Conservation (phyloP, 1,140 invertebrate species). For the Trialeurodes vaporariorum region DNA sequence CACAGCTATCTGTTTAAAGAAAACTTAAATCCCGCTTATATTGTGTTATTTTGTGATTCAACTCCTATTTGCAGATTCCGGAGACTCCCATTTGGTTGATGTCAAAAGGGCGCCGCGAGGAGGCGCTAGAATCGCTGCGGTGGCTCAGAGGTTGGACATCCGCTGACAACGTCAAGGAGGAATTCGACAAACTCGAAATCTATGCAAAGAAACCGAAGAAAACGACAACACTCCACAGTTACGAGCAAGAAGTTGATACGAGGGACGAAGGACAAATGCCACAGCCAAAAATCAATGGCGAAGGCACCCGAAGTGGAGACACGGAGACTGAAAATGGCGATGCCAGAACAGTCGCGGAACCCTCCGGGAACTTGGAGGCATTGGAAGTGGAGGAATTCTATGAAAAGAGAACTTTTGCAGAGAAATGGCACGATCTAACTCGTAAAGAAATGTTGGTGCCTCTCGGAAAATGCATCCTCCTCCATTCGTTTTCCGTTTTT, state of each 20-base stretch:
- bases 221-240: not conserved
- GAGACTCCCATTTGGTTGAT: slow-evolving; percentile 51
- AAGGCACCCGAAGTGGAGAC: no score
- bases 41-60: slow-evolving; percentile 6
- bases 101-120: slow-evolving; percentile 35
- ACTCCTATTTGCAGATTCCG: slow-evolving; percentile 39
- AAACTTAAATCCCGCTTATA: no score
- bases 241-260: not conserved
- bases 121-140: slow-evolving; percentile 35
- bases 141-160: slow-evolving; percentile 38
- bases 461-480: slow-evolving; percentile 7
- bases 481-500: slow-evolving; percentile 9
- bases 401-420: not conserved
- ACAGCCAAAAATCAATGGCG: no score
- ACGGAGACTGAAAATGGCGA: no score
- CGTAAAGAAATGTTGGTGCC: not conserved
- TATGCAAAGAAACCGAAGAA: not conserved
- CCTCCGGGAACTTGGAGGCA: not conserved
- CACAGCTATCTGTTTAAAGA: no score
- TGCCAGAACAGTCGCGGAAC: not conserved
- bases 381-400: not conserved
- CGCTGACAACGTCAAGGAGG: slow-evolving; percentile 34
- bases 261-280: not conserved
- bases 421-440: not conserved
- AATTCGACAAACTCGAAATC: slow-evolving; percentile 28